Evolutionary conservation across 2,888 invertebrate species (phyloP).

Genomic region (Caenorhabditis uteleia): DNA sequence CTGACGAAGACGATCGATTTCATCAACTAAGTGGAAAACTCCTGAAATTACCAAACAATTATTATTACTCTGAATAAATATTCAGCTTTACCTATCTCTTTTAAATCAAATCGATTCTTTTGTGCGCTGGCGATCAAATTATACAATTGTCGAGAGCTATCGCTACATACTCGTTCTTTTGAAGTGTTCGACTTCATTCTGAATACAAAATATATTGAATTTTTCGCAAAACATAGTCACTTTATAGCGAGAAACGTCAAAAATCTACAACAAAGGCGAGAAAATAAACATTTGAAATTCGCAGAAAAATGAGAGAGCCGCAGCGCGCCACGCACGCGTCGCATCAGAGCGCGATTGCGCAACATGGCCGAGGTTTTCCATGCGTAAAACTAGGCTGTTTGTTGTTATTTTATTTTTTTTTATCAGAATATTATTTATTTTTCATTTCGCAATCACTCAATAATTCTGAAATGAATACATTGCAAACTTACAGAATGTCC

Average conservation of each 20-base stretch:
- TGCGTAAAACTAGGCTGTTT: too few species aligned
- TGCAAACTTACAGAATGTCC: too few species aligned
- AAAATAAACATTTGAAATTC: conserved; percentile 3
- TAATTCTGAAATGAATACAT: too few species aligned
- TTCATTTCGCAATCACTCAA: too few species aligned
- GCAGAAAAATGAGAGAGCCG: too few species aligned
- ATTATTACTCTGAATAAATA: neutral
- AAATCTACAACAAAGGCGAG: neutral
- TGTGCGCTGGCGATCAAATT: conserved; percentile 33
- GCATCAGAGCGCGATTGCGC: neutral
- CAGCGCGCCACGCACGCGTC: neutral
- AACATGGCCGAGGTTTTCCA: neutral
- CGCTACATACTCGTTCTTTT: conserved; percentile 30
- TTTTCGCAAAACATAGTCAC: neutral
- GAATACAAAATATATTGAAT: conserved; percentile 10
- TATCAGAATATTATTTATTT: too few species aligned
- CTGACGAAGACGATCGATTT: conserved; percentile 35
- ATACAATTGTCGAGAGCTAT: conserved; percentile 24
- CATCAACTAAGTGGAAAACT: conserved; percentile 32
- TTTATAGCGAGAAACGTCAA: conserved; percentile 5
- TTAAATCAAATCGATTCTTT: conserved; percentile 18
- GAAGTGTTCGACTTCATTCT: conserved; percentile 37
- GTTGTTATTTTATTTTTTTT: too few species aligned
- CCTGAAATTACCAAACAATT: conserved; percentile 5
- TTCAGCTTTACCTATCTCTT: conserved; percentile 18